phyloP scores from a whole-genome alignment of 2,888 invertebrate genomes.

The Polia nebulosa region DNA sequence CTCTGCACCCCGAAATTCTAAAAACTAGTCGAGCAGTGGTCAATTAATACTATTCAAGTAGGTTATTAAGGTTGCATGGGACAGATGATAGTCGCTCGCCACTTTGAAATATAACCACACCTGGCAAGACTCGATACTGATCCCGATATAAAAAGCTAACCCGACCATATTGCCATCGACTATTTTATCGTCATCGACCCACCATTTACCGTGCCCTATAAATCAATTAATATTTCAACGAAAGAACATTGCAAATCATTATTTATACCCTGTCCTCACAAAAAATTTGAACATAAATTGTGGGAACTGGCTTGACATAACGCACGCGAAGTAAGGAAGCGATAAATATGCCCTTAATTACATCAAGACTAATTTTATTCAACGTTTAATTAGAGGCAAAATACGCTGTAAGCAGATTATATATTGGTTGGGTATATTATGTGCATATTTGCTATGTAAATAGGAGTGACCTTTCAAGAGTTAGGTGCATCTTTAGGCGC shows the following conservation, averaged over 20 bases:
- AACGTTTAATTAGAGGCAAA: conserved; percentile 60
- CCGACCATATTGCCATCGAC: neutral
- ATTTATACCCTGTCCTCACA: conserved; percentile 27
- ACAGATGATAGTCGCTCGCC: neutral
- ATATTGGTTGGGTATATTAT: conserved; percentile 53
- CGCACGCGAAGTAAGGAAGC: conserved; percentile 56
- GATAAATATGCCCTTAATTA: conserved; percentile 54
- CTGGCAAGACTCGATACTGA: neutral
- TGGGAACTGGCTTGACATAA: conserved; percentile 46
- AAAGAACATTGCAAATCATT: conserved; percentile 7
- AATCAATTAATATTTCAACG: conserved; percentile 40
- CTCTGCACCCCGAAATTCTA: too few relatives aligned
- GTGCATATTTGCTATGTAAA: conserved; percentile 65
- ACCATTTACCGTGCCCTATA: conserved; percentile 32
- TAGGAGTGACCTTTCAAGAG: conserved; percentile 74
- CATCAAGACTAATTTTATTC: conserved; percentile 57
- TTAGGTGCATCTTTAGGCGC: conserved; percentile 70
- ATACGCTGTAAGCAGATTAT: conserved; percentile 48
- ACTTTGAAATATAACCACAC: conserved; percentile 7
- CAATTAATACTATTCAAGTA: neutral
- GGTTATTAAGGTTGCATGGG: neutral
- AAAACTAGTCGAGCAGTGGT: too few relatives aligned
- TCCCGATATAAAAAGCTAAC: neutral
- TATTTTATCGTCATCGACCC: conserved; percentile 13
- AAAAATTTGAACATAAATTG: conserved; percentile 36